These are phyloP conservation scores for Tricholaema leucomelas DNA, from an alignment of 2,113 vertebrate genomes.

Conservation along the genomic window DNA sequence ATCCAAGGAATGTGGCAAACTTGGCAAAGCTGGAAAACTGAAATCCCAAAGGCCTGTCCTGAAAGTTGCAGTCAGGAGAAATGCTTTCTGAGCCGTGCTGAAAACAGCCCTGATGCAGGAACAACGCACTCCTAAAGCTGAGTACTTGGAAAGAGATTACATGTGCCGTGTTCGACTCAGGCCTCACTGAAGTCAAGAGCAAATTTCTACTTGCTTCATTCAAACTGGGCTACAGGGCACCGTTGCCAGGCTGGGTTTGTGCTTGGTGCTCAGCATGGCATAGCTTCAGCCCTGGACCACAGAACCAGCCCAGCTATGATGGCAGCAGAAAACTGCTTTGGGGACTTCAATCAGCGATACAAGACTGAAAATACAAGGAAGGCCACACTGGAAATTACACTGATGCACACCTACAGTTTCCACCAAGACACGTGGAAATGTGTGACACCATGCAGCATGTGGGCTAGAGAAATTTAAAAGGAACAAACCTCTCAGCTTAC, in stretches of 20 bases:
- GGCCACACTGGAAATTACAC: not conserved
- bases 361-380: not conserved
- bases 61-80: constrained; percentile 38
- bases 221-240: accelerated
- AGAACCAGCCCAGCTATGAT: accelerated
- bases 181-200: not conserved
- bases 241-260: not conserved
- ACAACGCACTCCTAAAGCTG: not conserved
- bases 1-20: constrained; percentile 59
- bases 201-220: not conserved
- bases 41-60: constrained; percentile 6
- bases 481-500: not conserved
- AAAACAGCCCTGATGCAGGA: constrained; percentile 57
- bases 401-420: not conserved
- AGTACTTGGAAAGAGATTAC: constrained; percentile 31
- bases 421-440: not conserved
- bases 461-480: not conserved
- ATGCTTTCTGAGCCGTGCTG: constrained; percentile 32
- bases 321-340: not conserved
- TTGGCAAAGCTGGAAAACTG: constrained; percentile 36
- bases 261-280: accelerated
- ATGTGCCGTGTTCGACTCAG: not conserved
- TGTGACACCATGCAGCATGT: not conserved
- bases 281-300: not conserved
- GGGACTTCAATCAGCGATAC: not conserved